Conservation (phyloP, 2,888 invertebrate species). For the Volucella zonaria region DNA sequence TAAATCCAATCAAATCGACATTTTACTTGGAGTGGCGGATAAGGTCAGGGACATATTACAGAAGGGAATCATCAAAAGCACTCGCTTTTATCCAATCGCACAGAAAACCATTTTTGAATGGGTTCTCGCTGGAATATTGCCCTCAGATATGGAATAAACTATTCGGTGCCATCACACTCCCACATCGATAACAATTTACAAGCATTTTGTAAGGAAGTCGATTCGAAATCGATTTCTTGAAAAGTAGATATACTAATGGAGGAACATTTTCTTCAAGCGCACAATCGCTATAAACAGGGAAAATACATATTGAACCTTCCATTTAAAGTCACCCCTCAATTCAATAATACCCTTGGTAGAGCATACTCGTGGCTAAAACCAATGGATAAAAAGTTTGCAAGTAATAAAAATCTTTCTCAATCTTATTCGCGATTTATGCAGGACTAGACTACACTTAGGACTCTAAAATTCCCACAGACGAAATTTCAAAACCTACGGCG, state of each 20-base stretch:
- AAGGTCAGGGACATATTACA: not conserved
- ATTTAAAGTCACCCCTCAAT: not conserved
- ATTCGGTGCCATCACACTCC: too few relatives aligned
- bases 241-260: too few relatives aligned
- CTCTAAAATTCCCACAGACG: not conserved
- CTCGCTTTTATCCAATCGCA: not conserved
- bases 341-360: not conserved
- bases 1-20: not conserved
- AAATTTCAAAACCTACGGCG: too few relatives aligned
- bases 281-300: too few relatives aligned
- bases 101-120: too few relatives aligned
- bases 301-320: not conserved
- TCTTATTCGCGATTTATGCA: not conserved
- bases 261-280: too few relatives aligned
- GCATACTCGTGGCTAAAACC: not conserved
- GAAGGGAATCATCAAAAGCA: not conserved
- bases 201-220: too few relatives aligned
- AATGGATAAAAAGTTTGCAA: not conserved
- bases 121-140: too few relatives aligned
- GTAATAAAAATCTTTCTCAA: not conserved
- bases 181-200: too few relatives aligned
- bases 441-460: not conserved
- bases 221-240: too few relatives aligned
- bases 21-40: not conserved
- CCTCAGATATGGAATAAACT: too few relatives aligned